Conservation (phyloP, 2,888 invertebrate genomes). For the Nomada fabriciana region DNA sequence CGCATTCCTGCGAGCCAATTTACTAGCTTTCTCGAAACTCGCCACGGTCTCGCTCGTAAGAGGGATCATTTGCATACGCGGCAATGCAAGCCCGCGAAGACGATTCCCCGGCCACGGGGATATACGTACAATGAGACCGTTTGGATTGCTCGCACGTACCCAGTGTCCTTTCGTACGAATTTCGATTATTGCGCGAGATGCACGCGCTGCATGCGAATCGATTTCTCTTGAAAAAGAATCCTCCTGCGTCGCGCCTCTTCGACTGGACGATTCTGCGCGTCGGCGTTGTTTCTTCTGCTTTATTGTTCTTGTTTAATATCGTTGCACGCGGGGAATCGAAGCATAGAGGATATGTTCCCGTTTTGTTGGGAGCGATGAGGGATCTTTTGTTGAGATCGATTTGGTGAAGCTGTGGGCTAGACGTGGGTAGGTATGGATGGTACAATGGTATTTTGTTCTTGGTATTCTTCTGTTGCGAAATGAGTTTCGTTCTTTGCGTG, state of each 20-base stretch:
- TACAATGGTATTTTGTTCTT: too few species aligned
- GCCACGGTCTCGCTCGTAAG: constrained; percentile 58
- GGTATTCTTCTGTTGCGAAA: too few species aligned
- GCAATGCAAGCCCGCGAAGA: constrained; percentile 31
- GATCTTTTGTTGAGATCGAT: too few species aligned
- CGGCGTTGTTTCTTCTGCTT: background rate
- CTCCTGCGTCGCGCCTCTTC: constrained; percentile 14
- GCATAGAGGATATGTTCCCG: background rate
- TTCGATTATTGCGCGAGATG: constrained; percentile 49
- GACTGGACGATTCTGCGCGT: background rate
- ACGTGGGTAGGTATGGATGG: too few species aligned
- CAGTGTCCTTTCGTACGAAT: constrained; percentile 54
- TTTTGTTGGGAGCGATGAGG: background rate
- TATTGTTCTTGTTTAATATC: background rate
- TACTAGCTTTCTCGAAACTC: constrained; percentile 81
- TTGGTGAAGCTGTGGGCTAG: too few species aligned
- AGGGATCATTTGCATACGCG: constrained; percentile 68
- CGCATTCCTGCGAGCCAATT: constrained; percentile 80
- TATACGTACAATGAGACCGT: constrained; percentile 40
- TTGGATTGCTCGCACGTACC: constrained; percentile 57
- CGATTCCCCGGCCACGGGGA: constrained; percentile 36
- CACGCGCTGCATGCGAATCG: constrained; percentile 47
- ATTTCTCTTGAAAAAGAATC: constrained; percentile 27
- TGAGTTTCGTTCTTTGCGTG: too few species aligned
- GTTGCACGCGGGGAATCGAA: background rate